phyloP scores from a whole-genome alignment of 2,888 invertebrate genomes.

The Pristionchus maxplancki region DNA sequence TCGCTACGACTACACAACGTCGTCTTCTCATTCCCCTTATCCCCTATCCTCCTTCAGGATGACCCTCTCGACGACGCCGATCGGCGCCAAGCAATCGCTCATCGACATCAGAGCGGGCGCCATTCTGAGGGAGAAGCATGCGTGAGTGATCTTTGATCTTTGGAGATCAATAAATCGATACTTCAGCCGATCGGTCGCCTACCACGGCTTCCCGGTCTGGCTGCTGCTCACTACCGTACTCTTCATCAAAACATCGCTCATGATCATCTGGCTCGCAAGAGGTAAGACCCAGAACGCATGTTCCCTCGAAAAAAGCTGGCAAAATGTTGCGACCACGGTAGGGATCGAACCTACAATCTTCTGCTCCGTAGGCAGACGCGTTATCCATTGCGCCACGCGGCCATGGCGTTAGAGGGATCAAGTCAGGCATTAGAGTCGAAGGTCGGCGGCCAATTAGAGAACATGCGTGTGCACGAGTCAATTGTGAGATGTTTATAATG shows the following conservation, averaged over 20 bases:
- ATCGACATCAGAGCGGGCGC: conserved; percentile 51
- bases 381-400: conserved; percentile 64
- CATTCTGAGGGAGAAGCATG: conserved; percentile 49
- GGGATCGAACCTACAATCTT: conserved; percentile 77
- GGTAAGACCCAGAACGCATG: conserved; percentile 43
- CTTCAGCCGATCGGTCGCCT: conserved; percentile 48
- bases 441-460: background rate
- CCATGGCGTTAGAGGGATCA: background rate
- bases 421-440: background rate
- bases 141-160: conserved; percentile 36
- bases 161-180: background rate
- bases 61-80: conserved; percentile 45
- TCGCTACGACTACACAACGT: too few species aligned
- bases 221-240: conserved; percentile 52
- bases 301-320: background rate
- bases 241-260: conserved; percentile 53
- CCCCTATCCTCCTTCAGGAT: conserved; percentile 43
- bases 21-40: too few species aligned
- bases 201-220: conserved; percentile 54
- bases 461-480: background rate
- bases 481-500: background rate
- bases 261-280: conserved; percentile 55
- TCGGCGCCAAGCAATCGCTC: conserved; percentile 47
- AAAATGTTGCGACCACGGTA: conserved; percentile 51
- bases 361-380: conserved; percentile 78